These are phyloP conservation scores for Phasia obesa DNA, from an alignment of 2,888 invertebrate species.

Conservation along the genomic window DNA sequence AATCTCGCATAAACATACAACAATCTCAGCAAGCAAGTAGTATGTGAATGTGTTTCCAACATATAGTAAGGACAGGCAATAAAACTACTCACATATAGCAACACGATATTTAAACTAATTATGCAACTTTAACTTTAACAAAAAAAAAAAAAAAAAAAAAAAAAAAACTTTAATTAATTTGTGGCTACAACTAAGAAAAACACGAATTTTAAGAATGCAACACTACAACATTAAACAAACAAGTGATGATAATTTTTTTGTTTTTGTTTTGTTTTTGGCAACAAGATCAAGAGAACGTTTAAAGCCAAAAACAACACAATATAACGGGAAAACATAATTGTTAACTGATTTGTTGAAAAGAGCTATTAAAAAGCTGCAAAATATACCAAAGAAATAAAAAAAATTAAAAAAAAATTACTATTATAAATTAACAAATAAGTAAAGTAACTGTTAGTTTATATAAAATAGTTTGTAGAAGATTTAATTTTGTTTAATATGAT, in stretches of 20 bases:
- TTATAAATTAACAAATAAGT: constrained; percentile 62
- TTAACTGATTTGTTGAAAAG: constrained; percentile 67
- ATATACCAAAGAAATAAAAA: constrained; percentile 1
- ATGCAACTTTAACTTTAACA: constrained; percentile 60
- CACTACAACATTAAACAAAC: constrained; percentile 20
- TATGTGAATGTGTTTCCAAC: background rate
- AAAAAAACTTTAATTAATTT: constrained; percentile 66
- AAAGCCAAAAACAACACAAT: constrained; percentile 24
- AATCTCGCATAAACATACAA: constrained; percentile 18
- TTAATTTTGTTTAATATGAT: constrained; percentile 24
- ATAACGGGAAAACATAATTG: constrained; percentile 68
- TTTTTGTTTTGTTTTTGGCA: background rate
- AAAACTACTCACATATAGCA: constrained; percentile 28
- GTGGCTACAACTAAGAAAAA: constrained; percentile 53
- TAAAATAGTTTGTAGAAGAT: constrained; percentile 52
- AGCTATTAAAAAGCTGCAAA: constrained; percentile 20
- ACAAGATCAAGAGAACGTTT: constrained; percentile 20
- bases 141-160: background rate
- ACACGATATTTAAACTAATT: constrained; percentile 68
- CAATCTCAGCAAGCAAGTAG: background rate
- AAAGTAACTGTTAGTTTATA: constrained; percentile 59
- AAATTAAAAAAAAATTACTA: background rate
- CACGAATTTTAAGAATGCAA: constrained; percentile 60
- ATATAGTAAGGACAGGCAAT: constrained; percentile 15
- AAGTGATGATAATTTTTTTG: constrained; percentile 50